Conservation (phyloP, 1,140 invertebrate genomes). For the Apis florea region DNA sequence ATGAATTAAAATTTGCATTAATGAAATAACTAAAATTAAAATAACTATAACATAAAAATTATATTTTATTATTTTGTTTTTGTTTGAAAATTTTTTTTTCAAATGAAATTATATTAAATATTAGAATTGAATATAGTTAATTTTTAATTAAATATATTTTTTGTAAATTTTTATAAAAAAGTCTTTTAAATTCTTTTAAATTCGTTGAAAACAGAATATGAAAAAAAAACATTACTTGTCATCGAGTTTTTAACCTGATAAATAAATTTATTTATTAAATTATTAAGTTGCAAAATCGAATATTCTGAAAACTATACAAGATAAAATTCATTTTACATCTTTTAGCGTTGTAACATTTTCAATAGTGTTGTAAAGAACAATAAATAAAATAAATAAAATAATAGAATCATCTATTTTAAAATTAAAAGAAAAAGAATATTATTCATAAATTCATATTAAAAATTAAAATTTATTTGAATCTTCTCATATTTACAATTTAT, state of each 20-base stretch:
- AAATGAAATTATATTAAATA: neutral
- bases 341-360: slow-evolving; percentile 5
- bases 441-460: too few relatives aligned
- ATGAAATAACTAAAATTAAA: too few relatives aligned
- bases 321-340: neutral
- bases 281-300: slow-evolving; percentile 10
- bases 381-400: too few relatives aligned
- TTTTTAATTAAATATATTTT: neutral
- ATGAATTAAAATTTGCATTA: too few relatives aligned
- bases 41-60: too few relatives aligned
- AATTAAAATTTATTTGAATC: too few relatives aligned
- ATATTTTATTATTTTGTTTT: neutral
- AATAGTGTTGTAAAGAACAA: neutral
- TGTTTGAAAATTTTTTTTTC: neutral
- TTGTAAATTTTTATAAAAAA: neutral
- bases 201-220: neutral
- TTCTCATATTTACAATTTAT: too few relatives aligned
- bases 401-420: too few relatives aligned
- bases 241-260: slow-evolving; percentile 33
- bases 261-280: slow-evolving; percentile 31
- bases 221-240: neutral
- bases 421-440: too few relatives aligned
- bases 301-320: slow-evolving; percentile 18
- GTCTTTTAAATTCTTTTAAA: neutral
- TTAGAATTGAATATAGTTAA: neutral